phyloP scores from a whole-genome alignment of 1,140 invertebrate genomes.

The Bilobella aurantiaca region DNA sequence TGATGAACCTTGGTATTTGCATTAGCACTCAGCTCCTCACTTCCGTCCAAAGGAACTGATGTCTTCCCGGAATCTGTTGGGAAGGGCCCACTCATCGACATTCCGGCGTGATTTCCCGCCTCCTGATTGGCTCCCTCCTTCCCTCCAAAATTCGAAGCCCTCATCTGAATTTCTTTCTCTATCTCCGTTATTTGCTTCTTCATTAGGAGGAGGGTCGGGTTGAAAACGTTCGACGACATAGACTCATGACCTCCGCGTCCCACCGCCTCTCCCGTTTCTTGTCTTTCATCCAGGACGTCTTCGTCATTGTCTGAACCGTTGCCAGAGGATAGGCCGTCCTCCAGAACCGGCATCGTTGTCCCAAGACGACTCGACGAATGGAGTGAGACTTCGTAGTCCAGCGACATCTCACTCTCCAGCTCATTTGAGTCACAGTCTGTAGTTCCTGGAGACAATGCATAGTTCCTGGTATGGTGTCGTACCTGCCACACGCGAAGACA shows the following conservation, averaged over 20 bases:
- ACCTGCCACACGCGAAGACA: constrained; percentile 36
- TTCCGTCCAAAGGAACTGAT: background rate
- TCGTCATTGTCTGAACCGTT: constrained; percentile 87
- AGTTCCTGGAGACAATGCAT: constrained; percentile 83
- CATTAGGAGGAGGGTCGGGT: constrained; percentile 52
- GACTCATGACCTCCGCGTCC: background rate
- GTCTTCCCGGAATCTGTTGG: background rate
- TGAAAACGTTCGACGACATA: constrained; percentile 29
- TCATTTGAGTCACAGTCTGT: constrained; percentile 91
- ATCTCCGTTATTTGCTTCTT: constrained; percentile 63
- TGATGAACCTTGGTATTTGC: background rate
- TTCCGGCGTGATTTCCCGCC: constrained; percentile 12
- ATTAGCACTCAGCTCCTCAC: constrained; percentile 10
- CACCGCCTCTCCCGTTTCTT: constrained; percentile 20
- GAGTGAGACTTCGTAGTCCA: constrained; percentile 42
- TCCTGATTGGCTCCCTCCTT: background rate
- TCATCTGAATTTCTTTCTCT: constrained; percentile 56
- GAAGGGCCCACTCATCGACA: background rate
- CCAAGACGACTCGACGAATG: constrained; percentile 44
- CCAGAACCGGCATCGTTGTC: constrained; percentile 80
- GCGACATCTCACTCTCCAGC: constrained; percentile 66
- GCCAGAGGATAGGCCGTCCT: constrained; percentile 82
- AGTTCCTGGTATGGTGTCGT: constrained; percentile 56
- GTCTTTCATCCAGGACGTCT: constrained; percentile 35
- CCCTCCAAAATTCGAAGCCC: constrained; percentile 37